phyloP scores from a whole-genome alignment of 2,113 vertebrate species.

The Marmota flaviventris region DNA sequence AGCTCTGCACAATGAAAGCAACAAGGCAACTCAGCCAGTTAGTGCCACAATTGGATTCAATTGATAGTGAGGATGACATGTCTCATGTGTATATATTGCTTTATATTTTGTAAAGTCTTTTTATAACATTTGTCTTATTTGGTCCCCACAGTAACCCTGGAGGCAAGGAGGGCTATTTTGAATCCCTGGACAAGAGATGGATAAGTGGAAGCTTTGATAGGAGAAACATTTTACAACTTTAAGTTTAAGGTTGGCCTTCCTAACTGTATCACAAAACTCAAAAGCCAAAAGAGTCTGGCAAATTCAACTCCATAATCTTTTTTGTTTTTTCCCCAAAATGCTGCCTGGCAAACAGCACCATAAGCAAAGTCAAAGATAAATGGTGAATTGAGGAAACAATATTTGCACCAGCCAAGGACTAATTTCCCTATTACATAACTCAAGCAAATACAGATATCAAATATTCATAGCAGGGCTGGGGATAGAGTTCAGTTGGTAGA shows the following conservation, averaged over 20 bases:
- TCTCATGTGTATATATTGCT: background rate
- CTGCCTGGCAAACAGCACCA: background rate
- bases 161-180: background rate
- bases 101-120: constrained; percentile 10
- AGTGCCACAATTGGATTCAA: background rate
- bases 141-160: background rate
- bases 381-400: background rate
- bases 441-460: background rate
- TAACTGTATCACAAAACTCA: constrained; percentile 30
- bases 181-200: constrained; percentile 31
- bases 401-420: background rate
- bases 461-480: background rate
- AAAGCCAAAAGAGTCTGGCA: background rate
- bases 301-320: background rate
- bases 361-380: constrained; percentile 50
- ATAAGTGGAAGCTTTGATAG: background rate
- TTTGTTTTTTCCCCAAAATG: background rate
- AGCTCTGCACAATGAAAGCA: constrained; percentile 35
- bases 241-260: background rate
- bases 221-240: constrained; percentile 43
- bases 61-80: background rate
- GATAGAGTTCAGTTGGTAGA: no score
- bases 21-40: background rate
- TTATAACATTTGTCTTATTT: background rate
- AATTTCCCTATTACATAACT: background rate